Evolutionary conservation across 2,888 invertebrate species (phyloP), one percentile per base, ranked within the genome.

Genomic region (Zonitis immaculata): DNA sequence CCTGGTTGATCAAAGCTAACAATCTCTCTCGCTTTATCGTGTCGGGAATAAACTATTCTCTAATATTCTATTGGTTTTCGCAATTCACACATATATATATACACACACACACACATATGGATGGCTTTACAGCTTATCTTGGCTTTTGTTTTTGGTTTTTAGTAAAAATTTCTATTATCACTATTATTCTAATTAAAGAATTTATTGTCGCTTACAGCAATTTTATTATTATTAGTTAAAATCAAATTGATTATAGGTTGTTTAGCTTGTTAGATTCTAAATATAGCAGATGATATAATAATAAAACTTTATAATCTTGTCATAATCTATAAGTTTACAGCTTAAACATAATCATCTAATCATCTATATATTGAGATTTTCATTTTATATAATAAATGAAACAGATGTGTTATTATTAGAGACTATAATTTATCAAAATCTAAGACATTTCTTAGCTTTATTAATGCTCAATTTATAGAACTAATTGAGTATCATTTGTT

Each of bases 1-100:
- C 49, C 47, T 49, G 44, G 49, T 49, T 52, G 56, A 56, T 56
- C 56, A 56, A 56, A 56, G 56, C 50, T 11, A 39, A 39, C 39
- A 30, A 28, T 30, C 26, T 49, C 44, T 16, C 47, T 45, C 39
- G n/a, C n/a, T n/a, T n/a, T n/a, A n/a, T 27, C 20, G 44, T 39
- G n/a, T n/a, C n/a, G n/a, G 39, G 52, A 55, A 20, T 16, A 35
- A 20, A 3, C n/a, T 11, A 39, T 20, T 18, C 39, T 55, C 51
- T 48, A 44, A 25, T 18, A 30, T n/a, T 9, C 27, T n/a, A 47
- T 51, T 32, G 42, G 25, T 25, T n/a, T n/a, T 42, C 44, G 42
- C 47, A 50, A 44, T 54, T 50, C 51, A 46, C 52, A 43, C 55
- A n/a, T n/a, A n/a, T n/a, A n/a, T n/a, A n/a, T n/a, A n/a, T n/a